phyloP scores from a whole-genome alignment of 2,797 vertebrate genomes.

The Channallabes apus region DNA sequence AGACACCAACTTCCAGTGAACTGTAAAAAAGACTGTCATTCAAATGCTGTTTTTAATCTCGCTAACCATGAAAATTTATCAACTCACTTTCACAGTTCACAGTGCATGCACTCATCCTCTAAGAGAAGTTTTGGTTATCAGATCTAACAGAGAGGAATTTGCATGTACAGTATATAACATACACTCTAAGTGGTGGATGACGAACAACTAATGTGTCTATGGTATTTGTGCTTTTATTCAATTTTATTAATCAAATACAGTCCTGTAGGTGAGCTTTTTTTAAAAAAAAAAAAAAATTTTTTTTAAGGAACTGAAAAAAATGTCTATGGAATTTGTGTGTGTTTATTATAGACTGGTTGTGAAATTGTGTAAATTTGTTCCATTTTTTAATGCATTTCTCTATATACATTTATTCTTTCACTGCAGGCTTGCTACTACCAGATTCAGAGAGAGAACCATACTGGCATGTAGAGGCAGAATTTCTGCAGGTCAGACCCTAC shows the following conservation, averaged over 20 bases:
- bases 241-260: neutral
- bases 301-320: neutral
- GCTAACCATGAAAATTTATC: neutral
- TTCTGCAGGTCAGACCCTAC: neutral
- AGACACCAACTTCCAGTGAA: neutral
- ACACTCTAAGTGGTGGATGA: neutral
- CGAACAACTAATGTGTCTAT: neutral
- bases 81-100: neutral
- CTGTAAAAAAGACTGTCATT: neutral
- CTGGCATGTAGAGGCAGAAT: conserved; percentile 35
- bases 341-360: neutral
- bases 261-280: neutral
- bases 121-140: neutral
- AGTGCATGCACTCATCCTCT: neutral
- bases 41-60: neutral
- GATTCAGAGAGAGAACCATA: conserved; percentile 89
- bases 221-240: neutral
- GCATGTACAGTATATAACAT: neutral
- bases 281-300: too few relatives aligned
- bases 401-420: conserved; percentile 23
- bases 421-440: conserved; percentile 93
- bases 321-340: neutral
- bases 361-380: neutral
- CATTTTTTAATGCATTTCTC: neutral
- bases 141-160: neutral